Conservation (phyloP, 2,888 invertebrate genomes). For the Dinocampus coccinellae region DNA sequence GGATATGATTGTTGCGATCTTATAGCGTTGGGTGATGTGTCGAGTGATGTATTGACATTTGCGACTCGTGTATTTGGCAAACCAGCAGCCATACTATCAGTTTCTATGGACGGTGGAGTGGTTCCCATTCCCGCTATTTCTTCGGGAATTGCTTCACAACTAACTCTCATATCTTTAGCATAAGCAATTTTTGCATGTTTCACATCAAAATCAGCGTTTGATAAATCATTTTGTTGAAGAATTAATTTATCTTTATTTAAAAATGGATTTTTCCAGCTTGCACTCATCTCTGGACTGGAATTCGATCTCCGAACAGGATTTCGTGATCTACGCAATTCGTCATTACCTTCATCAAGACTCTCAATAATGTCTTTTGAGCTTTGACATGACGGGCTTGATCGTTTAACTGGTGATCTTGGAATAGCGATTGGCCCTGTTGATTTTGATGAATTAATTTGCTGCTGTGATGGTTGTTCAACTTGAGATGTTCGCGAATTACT, state of each 20-base stretch:
- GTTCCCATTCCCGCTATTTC: constrained; percentile 83
- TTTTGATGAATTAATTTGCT: constrained; percentile 48
- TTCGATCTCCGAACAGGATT: constrained; percentile 90
- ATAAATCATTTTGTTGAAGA: constrained; percentile 55
- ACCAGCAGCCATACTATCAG: constrained; percentile 51
- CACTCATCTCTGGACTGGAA: constrained; percentile 94
- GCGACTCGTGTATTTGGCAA: not conserved
- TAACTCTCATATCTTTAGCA: constrained; percentile 83
- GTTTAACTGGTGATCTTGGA: constrained; percentile 67
- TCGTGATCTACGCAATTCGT: constrained; percentile 73
- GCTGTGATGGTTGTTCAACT: constrained; percentile 50
- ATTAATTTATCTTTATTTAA: constrained; percentile 70
- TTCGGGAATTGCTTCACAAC: constrained; percentile 92
- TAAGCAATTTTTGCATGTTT: constrained; percentile 77
- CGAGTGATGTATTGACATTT: not conserved
- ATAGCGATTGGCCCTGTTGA: constrained; percentile 69
- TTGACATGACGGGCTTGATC: constrained; percentile 71
- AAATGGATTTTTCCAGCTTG: constrained; percentile 84
- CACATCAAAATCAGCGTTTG: constrained; percentile 56
- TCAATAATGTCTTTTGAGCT: constrained; percentile 72
- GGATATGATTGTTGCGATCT: constrained; percentile 71
- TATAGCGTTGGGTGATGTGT: constrained; percentile 69
- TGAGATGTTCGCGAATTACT: constrained; percentile 50
- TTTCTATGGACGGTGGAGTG: constrained; percentile 76
- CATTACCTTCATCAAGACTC: constrained; percentile 71